phyloP scores from a whole-genome alignment of 2,888 invertebrate species.

The Galeopsomyia nigrocyanea region DNA sequence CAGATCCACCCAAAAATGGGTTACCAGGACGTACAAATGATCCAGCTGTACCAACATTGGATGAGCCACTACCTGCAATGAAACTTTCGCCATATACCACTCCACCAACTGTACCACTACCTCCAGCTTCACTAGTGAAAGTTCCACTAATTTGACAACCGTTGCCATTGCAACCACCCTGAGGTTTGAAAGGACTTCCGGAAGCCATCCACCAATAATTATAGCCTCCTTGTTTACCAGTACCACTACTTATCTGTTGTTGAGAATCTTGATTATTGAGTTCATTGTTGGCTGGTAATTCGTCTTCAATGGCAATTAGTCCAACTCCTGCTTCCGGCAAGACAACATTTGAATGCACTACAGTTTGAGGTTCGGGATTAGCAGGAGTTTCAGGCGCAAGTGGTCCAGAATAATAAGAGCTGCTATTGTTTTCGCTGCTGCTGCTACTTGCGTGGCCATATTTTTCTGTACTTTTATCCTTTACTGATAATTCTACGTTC shows the following conservation, averaged over 20 bases:
- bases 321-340: conserved; percentile 47
- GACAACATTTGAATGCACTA: conserved; percentile 6
- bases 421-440: conserved; percentile 47
- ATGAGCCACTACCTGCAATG: background rate
- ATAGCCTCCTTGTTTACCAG: conserved; percentile 4
- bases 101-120: too few relatives aligned
- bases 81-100: too few relatives aligned
- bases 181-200: conserved; percentile 50
- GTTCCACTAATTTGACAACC: conserved; percentile 47
- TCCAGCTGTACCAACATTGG: too few relatives aligned
- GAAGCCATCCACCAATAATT: conserved; percentile 51
- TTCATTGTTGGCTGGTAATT: background rate
- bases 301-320: conserved; percentile 15
- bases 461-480: conserved; percentile 39
- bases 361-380: conserved; percentile 20
- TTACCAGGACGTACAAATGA: too few relatives aligned
- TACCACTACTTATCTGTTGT: background rate
- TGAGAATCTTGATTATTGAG: background rate
- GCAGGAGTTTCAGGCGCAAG: conserved; percentile 46
- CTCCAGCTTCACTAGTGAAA: conserved; percentile 1
- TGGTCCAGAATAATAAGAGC: conserved; percentile 46
- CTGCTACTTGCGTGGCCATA: conserved; percentile 49
- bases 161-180: conserved; percentile 47
- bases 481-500: conserved; percentile 46
- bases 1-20: background rate